Percentiles rank a stretch among this genome's conserved stretches.
Evolutionary conservation across 1,140 invertebrate genomes (phyloP).

Genomic region (Protaetia brevitarsis): DNA sequence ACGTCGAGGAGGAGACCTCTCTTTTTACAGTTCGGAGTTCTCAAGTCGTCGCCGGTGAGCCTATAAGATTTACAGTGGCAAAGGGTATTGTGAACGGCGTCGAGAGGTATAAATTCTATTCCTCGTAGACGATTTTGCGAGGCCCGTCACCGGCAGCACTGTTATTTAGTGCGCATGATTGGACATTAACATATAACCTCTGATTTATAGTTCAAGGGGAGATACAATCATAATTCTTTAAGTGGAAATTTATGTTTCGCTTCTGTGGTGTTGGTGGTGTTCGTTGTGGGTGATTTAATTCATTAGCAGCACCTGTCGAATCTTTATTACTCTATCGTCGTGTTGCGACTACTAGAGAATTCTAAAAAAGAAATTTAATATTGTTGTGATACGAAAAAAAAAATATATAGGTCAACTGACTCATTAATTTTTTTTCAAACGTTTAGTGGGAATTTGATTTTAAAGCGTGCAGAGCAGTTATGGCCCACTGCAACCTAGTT

Average conservation of each 20-base stretch:
- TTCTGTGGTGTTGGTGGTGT: no score
- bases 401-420: no score
- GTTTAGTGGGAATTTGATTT: no score
- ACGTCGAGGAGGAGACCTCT: neutral
- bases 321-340: no score
- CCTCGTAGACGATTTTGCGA: constrained; percentile 9
- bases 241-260: constrained; percentile 18
- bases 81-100: constrained; percentile 17
- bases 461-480: no score
- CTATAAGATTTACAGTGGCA: constrained; percentile 18
- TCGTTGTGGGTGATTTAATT: no score
- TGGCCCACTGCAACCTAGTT: no score
- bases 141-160: constrained; percentile 25
- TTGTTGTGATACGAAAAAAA: no score
- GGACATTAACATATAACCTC: constrained; percentile 30
- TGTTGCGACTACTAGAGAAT: no score
- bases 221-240: constrained; percentile 24
- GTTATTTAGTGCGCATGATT: constrained; percentile 31
- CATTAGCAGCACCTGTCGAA: no score
- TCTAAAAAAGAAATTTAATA: no score
- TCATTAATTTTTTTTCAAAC: no score
- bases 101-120: constrained; percentile 9
- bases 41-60: constrained; percentile 11
- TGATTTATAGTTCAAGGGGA: constrained; percentile 18
- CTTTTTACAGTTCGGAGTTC: constrained; percentile 17